phyloP scores from a whole-genome alignment of 1,140 invertebrate species.

The Dreissena polymorpha region DNA sequence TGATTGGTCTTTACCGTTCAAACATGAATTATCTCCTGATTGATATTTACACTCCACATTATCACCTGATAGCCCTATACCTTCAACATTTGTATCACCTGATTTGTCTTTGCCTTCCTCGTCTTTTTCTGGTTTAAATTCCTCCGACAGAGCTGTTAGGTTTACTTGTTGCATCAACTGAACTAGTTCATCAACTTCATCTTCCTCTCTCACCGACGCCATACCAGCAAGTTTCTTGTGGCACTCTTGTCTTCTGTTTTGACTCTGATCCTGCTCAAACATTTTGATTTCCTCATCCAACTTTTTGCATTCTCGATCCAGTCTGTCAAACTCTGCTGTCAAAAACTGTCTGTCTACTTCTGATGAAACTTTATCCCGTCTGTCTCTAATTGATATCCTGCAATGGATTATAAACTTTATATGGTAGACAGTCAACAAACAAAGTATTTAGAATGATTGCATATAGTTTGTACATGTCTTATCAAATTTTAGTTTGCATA shows the following conservation, averaged over 20 bases:
- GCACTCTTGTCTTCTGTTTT: no score
- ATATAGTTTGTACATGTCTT: no score
- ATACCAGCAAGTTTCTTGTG: no score
- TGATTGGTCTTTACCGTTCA: background rate
- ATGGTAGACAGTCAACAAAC: background rate
- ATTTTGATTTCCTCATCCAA: constrained; percentile 36
- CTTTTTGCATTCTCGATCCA: constrained; percentile 44
- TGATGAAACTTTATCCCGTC: constrained; percentile 31
- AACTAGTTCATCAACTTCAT: background rate
- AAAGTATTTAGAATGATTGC: background rate
- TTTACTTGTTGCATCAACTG: background rate
- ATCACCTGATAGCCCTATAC: no score
- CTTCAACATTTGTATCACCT: no score
- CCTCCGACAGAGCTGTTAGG: background rate
- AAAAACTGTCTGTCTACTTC: constrained; percentile 36
- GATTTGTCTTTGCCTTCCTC: background rate
- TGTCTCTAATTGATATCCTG: constrained; percentile 51
- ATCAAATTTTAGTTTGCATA: no score
- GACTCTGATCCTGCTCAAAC: constrained; percentile 10
- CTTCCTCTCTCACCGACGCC: no score
- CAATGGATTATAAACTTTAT: background rate
- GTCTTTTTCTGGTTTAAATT: background rate
- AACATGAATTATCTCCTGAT: background rate
- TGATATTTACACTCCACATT: no score
- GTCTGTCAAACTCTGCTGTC: constrained; percentile 47